A percentile compares a stretch with the other conserved stretches of the same genome.
Evolutionary conservation across 1,140 invertebrate species (phyloP).

Genomic region (Papilio glaucus): DNA sequence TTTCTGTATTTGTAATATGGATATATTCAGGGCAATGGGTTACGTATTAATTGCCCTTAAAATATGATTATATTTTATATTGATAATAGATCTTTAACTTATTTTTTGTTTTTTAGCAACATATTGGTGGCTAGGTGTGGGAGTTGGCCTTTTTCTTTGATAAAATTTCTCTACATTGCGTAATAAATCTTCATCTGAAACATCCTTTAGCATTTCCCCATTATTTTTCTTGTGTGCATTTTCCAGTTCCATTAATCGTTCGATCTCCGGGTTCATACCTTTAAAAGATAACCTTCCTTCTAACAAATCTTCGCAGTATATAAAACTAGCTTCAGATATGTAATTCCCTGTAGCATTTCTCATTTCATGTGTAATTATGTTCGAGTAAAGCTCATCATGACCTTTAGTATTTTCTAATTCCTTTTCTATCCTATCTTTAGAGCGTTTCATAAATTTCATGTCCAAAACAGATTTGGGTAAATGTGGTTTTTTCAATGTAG

Average conservation of each 20-base stretch:
- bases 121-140: constrained; percentile 53
- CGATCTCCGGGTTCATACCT: constrained; percentile 95
- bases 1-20: too few species aligned
- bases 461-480: constrained; percentile 89
- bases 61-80: too few species aligned
- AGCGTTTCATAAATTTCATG: constrained; percentile 96
- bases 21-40: too few species aligned
- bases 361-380: constrained; percentile 86
- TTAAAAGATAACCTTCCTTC: constrained; percentile 93
- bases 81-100: neutral
- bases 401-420: constrained; percentile 89
- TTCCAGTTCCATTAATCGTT: constrained; percentile 87
- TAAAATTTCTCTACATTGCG: constrained; percentile 85
- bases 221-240: constrained; percentile 63
- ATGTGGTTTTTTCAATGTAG: constrained; percentile 63
- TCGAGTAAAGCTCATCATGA: constrained; percentile 86
- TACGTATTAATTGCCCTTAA: too few species aligned
- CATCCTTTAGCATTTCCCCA: constrained; percentile 84
- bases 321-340: constrained; percentile 90
- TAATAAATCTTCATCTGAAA: constrained; percentile 85
- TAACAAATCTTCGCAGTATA: constrained; percentile 88
- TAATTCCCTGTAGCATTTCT: constrained; percentile 85
- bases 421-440: constrained; percentile 91
- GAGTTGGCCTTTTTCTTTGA: constrained; percentile 56
- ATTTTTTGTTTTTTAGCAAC: constrained; percentile 56